phyloP scores from a whole-genome alignment of 2,797 vertebrate genomes.

The Esox lucius region DNA sequence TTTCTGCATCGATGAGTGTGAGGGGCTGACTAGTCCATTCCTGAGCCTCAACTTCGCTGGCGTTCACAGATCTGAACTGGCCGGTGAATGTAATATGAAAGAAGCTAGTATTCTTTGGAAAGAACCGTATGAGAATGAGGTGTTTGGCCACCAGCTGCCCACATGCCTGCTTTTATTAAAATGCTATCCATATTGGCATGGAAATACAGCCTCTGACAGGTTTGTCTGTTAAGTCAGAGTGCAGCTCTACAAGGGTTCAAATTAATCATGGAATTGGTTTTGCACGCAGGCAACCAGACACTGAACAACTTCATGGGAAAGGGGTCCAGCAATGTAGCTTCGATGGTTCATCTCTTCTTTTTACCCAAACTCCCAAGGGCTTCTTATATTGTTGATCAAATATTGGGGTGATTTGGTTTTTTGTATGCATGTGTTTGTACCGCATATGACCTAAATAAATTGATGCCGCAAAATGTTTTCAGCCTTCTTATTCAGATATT shows the following conservation, averaged over 20 bases:
- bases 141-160: slow-evolving; percentile 64
- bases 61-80: not conserved
- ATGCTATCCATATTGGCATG: slow-evolving; percentile 32
- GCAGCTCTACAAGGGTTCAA: slow-evolving; percentile 62
- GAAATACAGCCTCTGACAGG: slow-evolving; percentile 30
- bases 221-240: slow-evolving; percentile 68
- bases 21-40: not conserved
- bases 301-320: slow-evolving; percentile 50
- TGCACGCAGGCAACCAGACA: slow-evolving; percentile 75
- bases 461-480: not conserved
- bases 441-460: slow-evolving; percentile 17
- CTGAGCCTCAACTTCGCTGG: not conserved
- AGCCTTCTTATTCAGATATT: not conserved
- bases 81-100: not conserved
- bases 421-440: slow-evolving; percentile 1
- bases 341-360: slow-evolving; percentile 3
- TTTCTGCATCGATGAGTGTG: not conserved
- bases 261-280: slow-evolving; percentile 74
- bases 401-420: not conserved
- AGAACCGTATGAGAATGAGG: slow-evolving; percentile 35
- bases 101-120: not conserved
- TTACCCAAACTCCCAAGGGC: slow-evolving; percentile 9
- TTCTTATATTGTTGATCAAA: not conserved
- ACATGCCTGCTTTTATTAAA: slow-evolving; percentile 61
- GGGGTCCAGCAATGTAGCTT: slow-evolving; percentile 33